Evolutionary conservation across 2,888 invertebrate species (phyloP).

Genomic region (Nasonovia ribisnigri): DNA sequence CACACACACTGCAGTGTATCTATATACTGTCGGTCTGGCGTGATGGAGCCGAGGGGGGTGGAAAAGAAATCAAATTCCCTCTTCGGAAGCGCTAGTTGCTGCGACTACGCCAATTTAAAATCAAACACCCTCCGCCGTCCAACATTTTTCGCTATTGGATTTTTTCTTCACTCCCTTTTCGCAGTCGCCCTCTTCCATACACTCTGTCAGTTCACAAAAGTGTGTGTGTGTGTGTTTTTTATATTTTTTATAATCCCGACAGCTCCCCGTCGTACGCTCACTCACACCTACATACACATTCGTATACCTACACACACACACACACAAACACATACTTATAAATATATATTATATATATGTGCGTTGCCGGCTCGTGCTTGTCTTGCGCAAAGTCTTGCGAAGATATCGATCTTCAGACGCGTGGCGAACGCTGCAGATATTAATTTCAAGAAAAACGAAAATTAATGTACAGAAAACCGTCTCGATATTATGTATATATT

Average conservation of each 20-base stretch:
- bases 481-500: neutral
- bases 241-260: constrained; percentile 56
- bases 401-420: constrained; percentile 63
- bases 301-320: neutral
- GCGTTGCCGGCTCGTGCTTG: neutral
- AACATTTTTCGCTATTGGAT: constrained; percentile 61
- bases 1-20: neutral
- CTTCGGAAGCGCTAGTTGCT: constrained; percentile 33
- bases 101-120: constrained; percentile 62
- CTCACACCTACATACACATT: neutral
- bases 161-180: constrained; percentile 36
- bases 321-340: neutral
- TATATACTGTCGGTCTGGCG: neutral
- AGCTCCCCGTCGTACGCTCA: constrained; percentile 9
- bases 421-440: constrained; percentile 44
- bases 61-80: constrained; percentile 66
- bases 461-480: constrained; percentile 48
- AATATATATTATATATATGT: neutral
- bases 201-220: neutral
- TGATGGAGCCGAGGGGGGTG: neutral
- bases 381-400: constrained; percentile 29
- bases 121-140: constrained; percentile 59
- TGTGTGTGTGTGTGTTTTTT: constrained; percentile 27
- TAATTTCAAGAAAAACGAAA: constrained; percentile 59
- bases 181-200: neutral